Conservation (phyloP, 2,113 vertebrate genomes). For the Seriola rivoliana region DNA sequence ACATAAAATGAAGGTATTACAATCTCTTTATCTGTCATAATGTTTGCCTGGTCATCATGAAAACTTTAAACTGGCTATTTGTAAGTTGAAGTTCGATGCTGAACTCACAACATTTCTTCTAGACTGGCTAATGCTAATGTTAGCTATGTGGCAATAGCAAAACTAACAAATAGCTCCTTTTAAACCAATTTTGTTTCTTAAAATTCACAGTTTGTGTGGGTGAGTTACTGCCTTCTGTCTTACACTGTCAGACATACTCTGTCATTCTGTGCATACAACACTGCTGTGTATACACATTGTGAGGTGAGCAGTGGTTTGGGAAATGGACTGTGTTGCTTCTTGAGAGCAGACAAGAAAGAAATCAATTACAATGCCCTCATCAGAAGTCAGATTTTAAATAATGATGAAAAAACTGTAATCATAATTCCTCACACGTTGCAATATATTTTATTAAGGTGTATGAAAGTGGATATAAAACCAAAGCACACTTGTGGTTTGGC, state of each 20-base stretch:
- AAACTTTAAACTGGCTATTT: not conserved
- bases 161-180: no score
- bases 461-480: conserved; percentile 31
- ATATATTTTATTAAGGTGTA: conserved; percentile 38
- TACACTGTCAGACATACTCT: not conserved
- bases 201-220: no score
- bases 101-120: no score
- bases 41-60: not conserved
- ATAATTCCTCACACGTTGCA: conserved; percentile 50
- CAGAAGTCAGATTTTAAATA: conserved; percentile 44
- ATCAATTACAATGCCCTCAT: conserved; percentile 50
- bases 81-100: no score
- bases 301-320: not conserved
- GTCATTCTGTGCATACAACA: not conserved
- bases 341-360: conserved; percentile 10
- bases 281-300: conserved; percentile 22
- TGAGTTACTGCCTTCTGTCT: not conserved
- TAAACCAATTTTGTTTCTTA: no score
- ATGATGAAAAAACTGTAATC: conserved; percentile 51
- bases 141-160: no score
- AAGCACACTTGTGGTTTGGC: conserved; percentile 29
- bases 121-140: no score
- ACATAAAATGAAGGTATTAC: no score
- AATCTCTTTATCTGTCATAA: not conserved
- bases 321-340: not conserved